A percentile compares a stretch with the other conserved stretches of the same genome.
phyloP scores from a whole-genome alignment of 2,888 invertebrate species.

The Scaptomyza parva region DNA sequence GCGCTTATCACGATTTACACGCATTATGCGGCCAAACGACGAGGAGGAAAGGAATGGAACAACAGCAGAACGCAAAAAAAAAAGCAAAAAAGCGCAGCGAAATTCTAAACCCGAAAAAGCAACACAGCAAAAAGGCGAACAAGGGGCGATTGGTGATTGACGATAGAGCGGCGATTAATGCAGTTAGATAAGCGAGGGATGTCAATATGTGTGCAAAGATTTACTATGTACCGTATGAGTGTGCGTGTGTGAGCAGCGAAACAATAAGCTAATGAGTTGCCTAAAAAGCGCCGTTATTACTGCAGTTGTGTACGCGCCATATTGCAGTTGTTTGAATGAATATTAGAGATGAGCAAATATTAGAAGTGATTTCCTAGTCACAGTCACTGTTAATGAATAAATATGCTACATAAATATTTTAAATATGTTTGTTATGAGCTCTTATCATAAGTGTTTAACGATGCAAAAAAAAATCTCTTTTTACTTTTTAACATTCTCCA shows the following conservation, averaged over 20 bases:
- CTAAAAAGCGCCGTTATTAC: conserved; percentile 25
- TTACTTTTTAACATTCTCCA: background rate
- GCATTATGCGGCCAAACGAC: conserved; percentile 64
- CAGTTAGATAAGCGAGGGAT: conserved; percentile 57
- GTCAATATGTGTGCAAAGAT: conserved; percentile 14
- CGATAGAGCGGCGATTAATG: conserved; percentile 73
- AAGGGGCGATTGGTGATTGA: conserved; percentile 35
- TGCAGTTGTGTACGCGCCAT: conserved; percentile 17
- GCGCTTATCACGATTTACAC: conserved; percentile 78
- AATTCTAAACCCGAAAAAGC: conserved; percentile 71
- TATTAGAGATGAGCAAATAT: conserved; percentile 35
- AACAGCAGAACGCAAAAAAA: background rate
- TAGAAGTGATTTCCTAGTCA: background rate
- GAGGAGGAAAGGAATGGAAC: background rate
- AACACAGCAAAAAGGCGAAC: conserved; percentile 27
- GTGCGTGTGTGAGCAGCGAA: background rate
- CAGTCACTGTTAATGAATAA: background rate
- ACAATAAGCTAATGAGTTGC: conserved; percentile 45
- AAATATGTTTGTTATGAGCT: background rate
- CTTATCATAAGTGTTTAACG: conserved; percentile 1
- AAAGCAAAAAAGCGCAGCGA: conserved; percentile 73
- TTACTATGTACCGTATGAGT: background rate
- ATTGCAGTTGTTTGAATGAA: background rate
- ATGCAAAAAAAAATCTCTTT: too few relatives aligned
- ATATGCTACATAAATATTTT: background rate